phyloP scores from a whole-genome alignment of 2,113 vertebrate species.

The Sula dactylatra region DNA sequence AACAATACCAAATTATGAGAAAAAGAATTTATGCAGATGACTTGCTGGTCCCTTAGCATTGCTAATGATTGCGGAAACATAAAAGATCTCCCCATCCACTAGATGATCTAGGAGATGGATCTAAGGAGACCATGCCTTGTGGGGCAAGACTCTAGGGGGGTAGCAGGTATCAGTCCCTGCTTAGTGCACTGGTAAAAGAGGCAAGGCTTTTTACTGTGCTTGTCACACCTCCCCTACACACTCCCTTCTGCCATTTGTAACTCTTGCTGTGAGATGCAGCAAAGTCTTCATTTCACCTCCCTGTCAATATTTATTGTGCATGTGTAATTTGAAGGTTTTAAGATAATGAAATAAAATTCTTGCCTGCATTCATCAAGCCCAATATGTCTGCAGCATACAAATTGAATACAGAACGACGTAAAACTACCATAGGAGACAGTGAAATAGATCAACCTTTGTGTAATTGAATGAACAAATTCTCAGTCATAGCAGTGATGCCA shows the following conservation, averaged over 20 bases:
- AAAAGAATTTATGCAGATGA: not conserved
- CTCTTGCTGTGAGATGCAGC: not conserved
- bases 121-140: not conserved
- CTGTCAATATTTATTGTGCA: slow-evolving; percentile 51
- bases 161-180: not conserved
- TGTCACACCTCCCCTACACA: not conserved
- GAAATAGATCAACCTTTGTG: not conserved
- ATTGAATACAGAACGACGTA: not conserved
- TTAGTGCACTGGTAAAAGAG: not conserved
- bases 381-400: not conserved
- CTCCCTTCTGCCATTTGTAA: not conserved
- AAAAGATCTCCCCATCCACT: not conserved
- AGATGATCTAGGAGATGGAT: not conserved
- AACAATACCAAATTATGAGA: not conserved
- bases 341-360: slow-evolving; percentile 35
- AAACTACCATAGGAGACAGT: not conserved
- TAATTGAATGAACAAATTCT: not conserved
- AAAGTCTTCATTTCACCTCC: not conserved
- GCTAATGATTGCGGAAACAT: not conserved
- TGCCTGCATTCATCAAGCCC: not conserved
- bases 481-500: not conserved
- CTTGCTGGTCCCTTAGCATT: not conserved
- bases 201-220: not conserved
- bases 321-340: not conserved
- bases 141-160: not conserved